Percentiles rank a stretch among this genome's conserved stretches.
phyloP scores from a whole-genome alignment of 2,888 invertebrate species.

The Zonitis immaculata region DNA sequence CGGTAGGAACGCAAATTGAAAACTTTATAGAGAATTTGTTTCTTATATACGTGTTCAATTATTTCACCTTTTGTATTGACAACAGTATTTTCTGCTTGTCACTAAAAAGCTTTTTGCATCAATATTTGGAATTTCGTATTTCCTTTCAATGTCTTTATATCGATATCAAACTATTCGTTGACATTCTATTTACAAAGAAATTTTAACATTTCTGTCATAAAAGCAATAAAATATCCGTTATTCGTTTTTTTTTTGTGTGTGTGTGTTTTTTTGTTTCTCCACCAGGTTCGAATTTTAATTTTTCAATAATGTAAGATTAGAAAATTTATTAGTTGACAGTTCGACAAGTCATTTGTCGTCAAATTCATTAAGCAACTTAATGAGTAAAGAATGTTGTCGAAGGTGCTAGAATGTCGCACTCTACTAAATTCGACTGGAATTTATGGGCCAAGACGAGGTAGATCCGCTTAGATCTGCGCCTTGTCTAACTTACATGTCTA shows the following conservation, averaged over 20 bases:
- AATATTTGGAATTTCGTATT: constrained; percentile 14
- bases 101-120: constrained; percentile 19
- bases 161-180: constrained; percentile 7
- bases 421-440: constrained; percentile 38
- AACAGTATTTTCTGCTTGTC: constrained; percentile 19
- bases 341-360: constrained; percentile 24
- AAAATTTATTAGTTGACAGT: constrained; percentile 19
- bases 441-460: constrained; percentile 32
- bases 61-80: constrained; percentile 19
- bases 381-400: constrained; percentile 35
- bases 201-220: neutral
- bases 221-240: too few relatives aligned
- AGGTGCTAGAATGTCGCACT: constrained; percentile 37
- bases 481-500: constrained; percentile 37
- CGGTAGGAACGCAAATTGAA: neutral
- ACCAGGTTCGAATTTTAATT: too few relatives aligned
- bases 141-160: constrained; percentile 4
- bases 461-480: constrained; percentile 33
- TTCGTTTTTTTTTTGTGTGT: too few relatives aligned
- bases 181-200: constrained; percentile 4
- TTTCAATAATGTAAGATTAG: neutral
- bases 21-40: constrained; percentile 16
- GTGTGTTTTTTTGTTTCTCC: too few relatives aligned
- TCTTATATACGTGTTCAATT: constrained; percentile 19
- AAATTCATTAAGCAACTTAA: constrained; percentile 40